Percentiles rank a stretch among this genome's conserved stretches.
Evolutionary conservation across 2,113 vertebrate genomes (phyloP).

Genomic region (Cyanoliseus patagonus): DNA sequence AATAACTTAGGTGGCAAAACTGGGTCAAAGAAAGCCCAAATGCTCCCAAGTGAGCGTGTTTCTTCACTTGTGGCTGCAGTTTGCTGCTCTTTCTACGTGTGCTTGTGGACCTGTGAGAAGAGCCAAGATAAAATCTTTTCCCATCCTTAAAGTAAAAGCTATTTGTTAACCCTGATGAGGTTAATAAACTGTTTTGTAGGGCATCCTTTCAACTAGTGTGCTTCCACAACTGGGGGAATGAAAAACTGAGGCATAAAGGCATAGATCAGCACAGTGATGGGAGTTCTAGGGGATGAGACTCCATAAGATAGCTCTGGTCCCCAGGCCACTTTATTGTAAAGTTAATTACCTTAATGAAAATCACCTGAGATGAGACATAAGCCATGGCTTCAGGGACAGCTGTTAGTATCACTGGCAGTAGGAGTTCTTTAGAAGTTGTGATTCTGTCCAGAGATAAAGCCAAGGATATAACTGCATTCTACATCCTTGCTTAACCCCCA

Average conservation of each 20-base stretch:
- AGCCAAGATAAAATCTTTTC: background rate
- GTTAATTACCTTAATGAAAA: background rate
- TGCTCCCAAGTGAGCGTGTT: background rate
- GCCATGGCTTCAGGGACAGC: background rate
- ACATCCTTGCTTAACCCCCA: background rate
- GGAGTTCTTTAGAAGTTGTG: background rate
- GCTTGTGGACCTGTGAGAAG: background rate
- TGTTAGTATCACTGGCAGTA: background rate
- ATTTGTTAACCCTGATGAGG: fast-evolving
- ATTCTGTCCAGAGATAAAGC: background rate
- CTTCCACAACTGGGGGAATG: background rate
- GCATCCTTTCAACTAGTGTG: background rate
- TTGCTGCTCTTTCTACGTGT: background rate
- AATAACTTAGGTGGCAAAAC: background rate
- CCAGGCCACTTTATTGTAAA: background rate
- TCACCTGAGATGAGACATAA: background rate
- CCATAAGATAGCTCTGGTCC: background rate
- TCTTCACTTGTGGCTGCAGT: background rate
- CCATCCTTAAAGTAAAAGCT: background rate
- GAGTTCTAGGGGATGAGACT: background rate
- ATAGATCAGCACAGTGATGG: background rate
- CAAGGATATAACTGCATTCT: background rate
- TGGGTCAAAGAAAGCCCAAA: background rate
- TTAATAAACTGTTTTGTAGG: background rate
- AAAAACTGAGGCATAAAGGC: background rate